Base-by-base conservation (phyloP, 2,888 invertebrate genomes). In the Morpho deidamia region DNA sequence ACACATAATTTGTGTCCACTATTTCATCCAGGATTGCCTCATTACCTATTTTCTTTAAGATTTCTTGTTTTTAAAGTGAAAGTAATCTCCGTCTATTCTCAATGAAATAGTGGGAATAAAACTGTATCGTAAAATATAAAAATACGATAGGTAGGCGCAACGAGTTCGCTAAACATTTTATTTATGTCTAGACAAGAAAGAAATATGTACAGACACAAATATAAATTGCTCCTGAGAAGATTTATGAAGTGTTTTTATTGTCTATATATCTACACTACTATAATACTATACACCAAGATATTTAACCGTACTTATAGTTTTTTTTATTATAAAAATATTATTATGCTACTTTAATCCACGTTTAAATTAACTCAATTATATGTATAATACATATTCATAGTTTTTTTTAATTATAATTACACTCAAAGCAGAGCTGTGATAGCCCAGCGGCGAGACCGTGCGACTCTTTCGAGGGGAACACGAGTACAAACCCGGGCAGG, bases 51-150 rank as follows among this genome's bases (percentile, higher is more conserved):
- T 45, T 37, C 37, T 44, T 34, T 23, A 10, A 45, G 7, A 14
- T 45, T 44, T 35, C 11, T n/a, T 9, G 35, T 9, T 46, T 32
- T 11, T 23, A 23, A 38, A 39, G 23, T 11, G 8, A 10, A 11
- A 46, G 50, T 43, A 59, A 59, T 59, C 48, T 42, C 44, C 44
- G 44, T 53, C 52, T 50, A 51, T 45, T 54, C 46, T 44, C 38
- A 47, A 59, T 62, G 61, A 62, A 57, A 59, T 57, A 59, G 47
- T 62, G 53, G 11, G 40, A 48, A 49, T 56, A 37, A 51, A 57
- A 51, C 51, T 44, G 49, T 23, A 34, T 33, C 41, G 42, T 59
- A 57, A 55, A 51, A 2, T 45, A 52, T 46, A 46, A 39, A 46
- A 46, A 23, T 23, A 23, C 23, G 23, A 38, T 46, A 46, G 46